Evolutionary conservation across 2,113 vertebrate genomes (phyloP).

Genomic region (Pipa parva): DNA sequence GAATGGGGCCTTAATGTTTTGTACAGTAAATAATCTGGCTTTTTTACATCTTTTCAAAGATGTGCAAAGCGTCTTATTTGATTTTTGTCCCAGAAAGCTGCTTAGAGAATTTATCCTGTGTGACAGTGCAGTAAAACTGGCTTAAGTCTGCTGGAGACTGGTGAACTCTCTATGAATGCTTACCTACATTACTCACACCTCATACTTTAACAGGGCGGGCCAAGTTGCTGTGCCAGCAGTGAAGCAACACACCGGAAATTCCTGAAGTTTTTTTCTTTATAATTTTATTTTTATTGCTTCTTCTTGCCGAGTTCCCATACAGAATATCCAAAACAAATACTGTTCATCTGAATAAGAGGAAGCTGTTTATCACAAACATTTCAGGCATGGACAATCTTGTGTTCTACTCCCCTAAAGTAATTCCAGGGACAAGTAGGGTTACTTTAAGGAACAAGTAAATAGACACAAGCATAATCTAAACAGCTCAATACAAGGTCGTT

Average conservation of each 20-base stretch:
- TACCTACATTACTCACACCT: constrained; percentile 11
- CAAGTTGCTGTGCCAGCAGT: background rate
- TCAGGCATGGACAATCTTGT: constrained; percentile 5
- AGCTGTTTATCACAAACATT: constrained; percentile 33
- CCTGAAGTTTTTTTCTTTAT: constrained; percentile 23
- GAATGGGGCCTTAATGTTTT: too few relatives aligned
- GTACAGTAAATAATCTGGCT: too few relatives aligned
- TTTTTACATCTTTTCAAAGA: too few relatives aligned
- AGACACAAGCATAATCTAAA: too few relatives aligned
- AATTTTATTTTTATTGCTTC: constrained; percentile 21
- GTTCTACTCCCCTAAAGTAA: constrained; percentile 8
- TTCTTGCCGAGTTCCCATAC: constrained; percentile 18
- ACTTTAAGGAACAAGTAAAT: background rate
- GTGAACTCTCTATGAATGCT: background rate
- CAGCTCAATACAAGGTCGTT: background rate
- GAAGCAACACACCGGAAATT: constrained; percentile 31
- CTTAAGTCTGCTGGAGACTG: background rate
- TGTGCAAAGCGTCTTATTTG: too few relatives aligned
- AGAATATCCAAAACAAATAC: constrained; percentile 31
- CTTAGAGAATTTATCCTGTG: background rate
- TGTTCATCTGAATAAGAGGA: constrained; percentile 34
- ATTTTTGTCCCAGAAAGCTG: too few relatives aligned
- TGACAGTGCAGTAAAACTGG: background rate
- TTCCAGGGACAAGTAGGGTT: constrained; percentile 7
- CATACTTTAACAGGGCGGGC: constrained; percentile 33